Evolutionary conservation across 2,797 vertebrate species (phyloP).

Genomic region (Cynopterus sphinx): DNA sequence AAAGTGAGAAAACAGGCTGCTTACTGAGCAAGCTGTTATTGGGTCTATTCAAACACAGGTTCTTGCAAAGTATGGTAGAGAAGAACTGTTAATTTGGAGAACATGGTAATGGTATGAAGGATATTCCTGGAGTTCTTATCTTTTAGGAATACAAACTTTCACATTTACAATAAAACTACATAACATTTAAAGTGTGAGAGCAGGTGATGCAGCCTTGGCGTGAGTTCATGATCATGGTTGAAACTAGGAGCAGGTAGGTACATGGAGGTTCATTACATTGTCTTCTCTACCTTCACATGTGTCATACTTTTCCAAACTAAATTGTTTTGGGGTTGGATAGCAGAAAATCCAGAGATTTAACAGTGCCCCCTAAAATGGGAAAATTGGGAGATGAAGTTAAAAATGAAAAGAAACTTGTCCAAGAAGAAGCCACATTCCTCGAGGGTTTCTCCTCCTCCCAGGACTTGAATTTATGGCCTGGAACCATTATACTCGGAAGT

Average conservation of each 20-base stretch:
- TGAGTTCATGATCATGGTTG: background rate
- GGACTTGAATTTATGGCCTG: background rate
- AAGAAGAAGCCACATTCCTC: background rate
- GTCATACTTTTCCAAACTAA: background rate
- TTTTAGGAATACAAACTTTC: background rate
- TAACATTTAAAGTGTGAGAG: background rate
- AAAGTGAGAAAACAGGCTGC: background rate
- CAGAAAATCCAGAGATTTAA: background rate
- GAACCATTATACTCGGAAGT: background rate
- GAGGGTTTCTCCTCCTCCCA: background rate
- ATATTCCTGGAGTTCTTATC: background rate
- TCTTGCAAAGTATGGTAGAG: background rate
- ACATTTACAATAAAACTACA: background rate
- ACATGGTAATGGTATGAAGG: background rate
- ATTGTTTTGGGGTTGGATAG: background rate
- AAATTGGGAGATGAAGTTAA: background rate
- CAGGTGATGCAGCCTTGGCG: background rate
- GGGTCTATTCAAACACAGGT: background rate
- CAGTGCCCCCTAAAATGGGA: background rate
- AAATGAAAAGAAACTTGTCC: background rate
- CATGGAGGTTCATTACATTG: background rate
- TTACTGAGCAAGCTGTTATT: background rate
- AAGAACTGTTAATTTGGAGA: background rate
- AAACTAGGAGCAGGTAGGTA: background rate
- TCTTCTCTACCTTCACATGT: background rate